Evolutionary conservation across 2,888 invertebrate genomes (phyloP).

Genomic region (Mongoloraphidia duomilia): DNA sequence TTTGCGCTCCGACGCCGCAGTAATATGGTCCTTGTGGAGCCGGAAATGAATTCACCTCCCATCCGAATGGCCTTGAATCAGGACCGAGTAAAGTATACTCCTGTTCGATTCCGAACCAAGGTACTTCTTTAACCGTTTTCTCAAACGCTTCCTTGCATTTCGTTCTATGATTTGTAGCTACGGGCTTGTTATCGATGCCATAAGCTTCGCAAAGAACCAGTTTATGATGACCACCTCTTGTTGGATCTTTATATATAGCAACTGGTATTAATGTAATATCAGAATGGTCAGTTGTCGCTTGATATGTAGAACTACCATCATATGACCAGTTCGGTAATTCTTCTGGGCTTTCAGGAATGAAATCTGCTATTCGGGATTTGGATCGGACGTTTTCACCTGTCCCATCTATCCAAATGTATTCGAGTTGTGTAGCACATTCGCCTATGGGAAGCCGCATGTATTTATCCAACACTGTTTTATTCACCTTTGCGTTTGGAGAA

Average conservation of each 20-base stretch:
- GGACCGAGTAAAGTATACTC: slow-evolving; percentile 41
- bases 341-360: slow-evolving; percentile 38
- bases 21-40: slow-evolving; percentile 67
- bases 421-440: slow-evolving; percentile 38
- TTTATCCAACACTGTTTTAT: slow-evolving; percentile 36
- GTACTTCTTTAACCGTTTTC: slow-evolving; percentile 44
- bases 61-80: slow-evolving; percentile 52
- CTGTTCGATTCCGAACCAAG: slow-evolving; percentile 65
- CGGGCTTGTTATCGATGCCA: slow-evolving; percentile 44
- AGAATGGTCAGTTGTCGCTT: slow-evolving; percentile 47
- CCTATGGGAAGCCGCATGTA: slow-evolving; percentile 41
- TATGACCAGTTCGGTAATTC: slow-evolving; percentile 62
- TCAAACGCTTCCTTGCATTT: slow-evolving; percentile 36
- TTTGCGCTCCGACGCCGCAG: slow-evolving; percentile 67
- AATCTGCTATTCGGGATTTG: slow-evolving; percentile 51
- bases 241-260: slow-evolving; percentile 68
- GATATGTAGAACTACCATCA: slow-evolving; percentile 59
- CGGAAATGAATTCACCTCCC: slow-evolving; percentile 54
- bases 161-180: slow-evolving; percentile 38
- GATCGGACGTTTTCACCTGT: slow-evolving; percentile 48
- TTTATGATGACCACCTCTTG: slow-evolving; percentile 57
- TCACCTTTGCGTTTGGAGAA: slow-evolving; percentile 26
- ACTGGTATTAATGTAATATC: slow-evolving; percentile 65
- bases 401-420: slow-evolving; percentile 61
- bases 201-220: slow-evolving; percentile 68